Evolutionary conservation across 2,797 vertebrate species (phyloP), one percentile per base, ranked within the genome.

Genomic region (Orestias chungarensis): DNA sequence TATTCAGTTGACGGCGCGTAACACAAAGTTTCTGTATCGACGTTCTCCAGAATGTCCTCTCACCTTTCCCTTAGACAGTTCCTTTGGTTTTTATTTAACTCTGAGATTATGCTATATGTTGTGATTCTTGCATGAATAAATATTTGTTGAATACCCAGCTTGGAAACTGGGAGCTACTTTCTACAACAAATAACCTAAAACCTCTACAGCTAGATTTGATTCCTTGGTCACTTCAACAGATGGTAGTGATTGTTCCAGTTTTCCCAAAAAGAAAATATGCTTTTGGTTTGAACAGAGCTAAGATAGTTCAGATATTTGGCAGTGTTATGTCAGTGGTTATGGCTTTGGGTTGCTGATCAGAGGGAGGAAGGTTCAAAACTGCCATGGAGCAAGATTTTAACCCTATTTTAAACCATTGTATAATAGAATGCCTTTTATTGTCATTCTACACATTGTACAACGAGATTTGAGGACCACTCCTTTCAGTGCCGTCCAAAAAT

Each of bases 231-330:
- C 31, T 52, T 67, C 52, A 40, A 73, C 52, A 33, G n/a, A 70
- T 74, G 14, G 7, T 43, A 54, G 61, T 18, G 70, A 74, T 46
- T 66, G n/a, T 74, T 33, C 25, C 23, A 17, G 69, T 57, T 49
- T 27, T 25, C 9, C 35, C 8, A 6, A 38, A 18, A 18, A n/a
- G 17, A 54, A 44, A 29, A 31, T 23, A 57, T 35, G 18, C 44
- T n/a, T 43, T 59, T 6, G 40, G 52, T 27, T 18, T 61, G 20
- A 11, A 20, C 6, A 31, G 52, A 29, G 8, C 17, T 31, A 17
- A 20, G 17, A 3, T n/a, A 46, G 20, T 15, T 70, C 38, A 27
- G 40, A 59, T 46, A 31, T 40, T 14, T 55, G 50, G 25, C 18
- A 70, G 68, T 61, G 54, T 12, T 70, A 17, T 14, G 65, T 66